Evolutionary conservation across 2,888 invertebrate genomes (phyloP), one percentile per base, ranked within the genome.

Genomic region (Lasioglossum marginatum): DNA sequence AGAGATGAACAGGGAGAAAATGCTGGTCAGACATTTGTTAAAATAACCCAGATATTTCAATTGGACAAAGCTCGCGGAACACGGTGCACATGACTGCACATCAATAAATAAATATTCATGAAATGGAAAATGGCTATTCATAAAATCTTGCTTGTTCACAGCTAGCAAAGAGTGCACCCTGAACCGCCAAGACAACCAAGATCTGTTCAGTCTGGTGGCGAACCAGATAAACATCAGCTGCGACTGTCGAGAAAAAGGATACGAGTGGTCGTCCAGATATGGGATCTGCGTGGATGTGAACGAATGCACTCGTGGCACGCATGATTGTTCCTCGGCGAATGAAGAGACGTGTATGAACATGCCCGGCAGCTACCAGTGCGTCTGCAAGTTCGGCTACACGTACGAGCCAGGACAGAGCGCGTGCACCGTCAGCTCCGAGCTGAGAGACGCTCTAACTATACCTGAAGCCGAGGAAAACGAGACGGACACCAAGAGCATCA

Each of bases 151-250:
- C 19, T 40, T 4, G 23, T 66, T 40, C 14, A 6, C 77, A 91
- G 92, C 82, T 1, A 87, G 92, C 71, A 92, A 94, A 80, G 95
- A 95, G 73, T 96, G 96, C 87, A 85, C 40, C 4, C 90, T 96
- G 27, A 88, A 95, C 74, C 94, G 93, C 3, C 90, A 94, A 75
- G 86, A 94, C n/a, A 96, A 96, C 92, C 93, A 91, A 68, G 94
- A 96, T 91, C 95, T 96, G 5, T 93, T 95, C 80, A 95, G 96
- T 66, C 94, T 97, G 43, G 94, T 96, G 43, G 91, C 94, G 79
- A 97, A 97, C 93, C 95, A 95, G 90, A 97, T 97, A 96, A 97
- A 97, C 91, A 95, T 97, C 73, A 96, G 96, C 71, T 97, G 97
- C 92, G 88, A 95, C 79, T 97, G 97, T 92, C 93, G 93, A 23